A percentile compares a stretch with the other conserved stretches of the same genome.
These are phyloP conservation scores for Rhagologus leucostigma DNA, from an alignment of 2,113 vertebrate species.

Conservation along the genomic window DNA sequence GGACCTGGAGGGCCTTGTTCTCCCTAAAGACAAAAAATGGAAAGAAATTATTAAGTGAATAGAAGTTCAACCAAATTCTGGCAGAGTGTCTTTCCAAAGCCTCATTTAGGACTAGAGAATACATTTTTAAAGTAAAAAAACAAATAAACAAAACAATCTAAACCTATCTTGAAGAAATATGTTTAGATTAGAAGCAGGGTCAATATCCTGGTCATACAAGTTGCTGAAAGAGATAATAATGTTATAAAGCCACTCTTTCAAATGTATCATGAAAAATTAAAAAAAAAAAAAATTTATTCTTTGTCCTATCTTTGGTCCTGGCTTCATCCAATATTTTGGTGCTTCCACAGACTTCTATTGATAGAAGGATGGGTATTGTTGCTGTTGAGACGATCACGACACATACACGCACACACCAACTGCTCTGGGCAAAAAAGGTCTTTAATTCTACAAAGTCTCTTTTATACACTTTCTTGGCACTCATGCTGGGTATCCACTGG, in stretches of 20 bases:
- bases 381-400: no score
- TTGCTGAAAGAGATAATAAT: neutral
- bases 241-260: neutral
- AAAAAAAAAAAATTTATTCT: neutral
- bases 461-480: no score
- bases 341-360: neutral
- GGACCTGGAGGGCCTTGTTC: constrained; percentile 77
- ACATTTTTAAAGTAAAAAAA: neutral
- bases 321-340: neutral
- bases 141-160: neutral
- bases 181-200: neutral
- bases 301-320: neutral
- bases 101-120: neutral
- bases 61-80: neutral
- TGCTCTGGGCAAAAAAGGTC: no score
- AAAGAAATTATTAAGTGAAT: neutral
- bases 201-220: neutral
- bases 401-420: no score
- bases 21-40: constrained; percentile 34
- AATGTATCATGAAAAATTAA: neutral
- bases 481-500: no score
- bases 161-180: neutral
- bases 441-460: no score
- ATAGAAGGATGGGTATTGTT: neutral
- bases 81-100: neutral